Evolutionary conservation across 2,797 vertebrate genomes (phyloP).

Genomic region (Nannoperca australis): DNA sequence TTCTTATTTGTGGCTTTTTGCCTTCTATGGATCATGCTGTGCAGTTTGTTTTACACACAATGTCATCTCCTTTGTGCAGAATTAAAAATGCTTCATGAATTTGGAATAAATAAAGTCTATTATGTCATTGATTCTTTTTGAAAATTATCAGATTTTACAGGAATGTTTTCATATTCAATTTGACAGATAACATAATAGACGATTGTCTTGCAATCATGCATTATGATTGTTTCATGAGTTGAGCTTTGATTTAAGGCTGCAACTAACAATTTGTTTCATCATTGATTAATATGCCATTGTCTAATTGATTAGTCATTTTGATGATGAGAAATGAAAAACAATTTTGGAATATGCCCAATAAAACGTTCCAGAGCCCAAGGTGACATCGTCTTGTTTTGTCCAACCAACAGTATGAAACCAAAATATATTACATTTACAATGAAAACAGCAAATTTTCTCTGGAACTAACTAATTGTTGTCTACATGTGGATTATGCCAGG

Average conservation of each 20-base stretch:
- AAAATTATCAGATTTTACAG: background rate
- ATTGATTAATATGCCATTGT: background rate
- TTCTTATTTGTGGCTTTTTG: background rate
- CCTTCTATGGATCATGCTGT: background rate
- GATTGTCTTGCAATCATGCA: background rate
- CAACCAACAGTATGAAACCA: background rate
- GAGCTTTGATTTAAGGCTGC: background rate
- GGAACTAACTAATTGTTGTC: background rate
- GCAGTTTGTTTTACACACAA: background rate
- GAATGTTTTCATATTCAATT: background rate
- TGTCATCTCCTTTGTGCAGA: background rate
- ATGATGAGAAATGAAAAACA: background rate
- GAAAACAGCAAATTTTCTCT: background rate
- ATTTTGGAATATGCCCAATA: background rate
- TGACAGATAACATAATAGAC: background rate
- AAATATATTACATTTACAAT: background rate
- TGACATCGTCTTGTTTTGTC: background rate
- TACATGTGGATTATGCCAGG: conserved; percentile 56
- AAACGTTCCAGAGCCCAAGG: background rate
- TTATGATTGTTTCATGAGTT: background rate
- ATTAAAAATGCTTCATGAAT: background rate
- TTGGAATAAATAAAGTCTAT: background rate
- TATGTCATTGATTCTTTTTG: background rate
- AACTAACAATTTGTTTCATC: background rate
- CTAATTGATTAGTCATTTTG: background rate